Base-by-base conservation (phyloP, 2,888 invertebrate genomes). In the Cinara cedri region DNA sequence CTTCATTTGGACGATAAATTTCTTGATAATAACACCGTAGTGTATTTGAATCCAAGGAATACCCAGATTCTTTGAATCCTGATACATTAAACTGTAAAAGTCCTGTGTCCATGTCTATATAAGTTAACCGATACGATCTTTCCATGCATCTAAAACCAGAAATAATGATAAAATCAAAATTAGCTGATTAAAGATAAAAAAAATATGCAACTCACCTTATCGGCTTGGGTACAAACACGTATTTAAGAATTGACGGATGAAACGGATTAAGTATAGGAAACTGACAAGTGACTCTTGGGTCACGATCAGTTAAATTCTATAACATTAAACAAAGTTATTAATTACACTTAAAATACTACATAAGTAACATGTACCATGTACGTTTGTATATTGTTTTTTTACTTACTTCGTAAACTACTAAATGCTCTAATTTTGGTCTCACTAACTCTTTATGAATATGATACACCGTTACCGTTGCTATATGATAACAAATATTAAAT, bases 201-300 rank as follows among this genome's bases (percentile, higher is more conserved):
- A n/a, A 16, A 24, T 11, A 51, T 21, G 4, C 10, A 19, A 78
- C 74, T 74, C 66, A 83, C 83, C 81, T 82, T 68, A 83, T 82
- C 1, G 83, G 83, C 34, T 80, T 76, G 0, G 83, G 74, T 11
- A 81, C 60, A 19, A 72, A 81, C 49, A 83, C 63, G 57, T 82
- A 82, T 14, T 76, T 72, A 3, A 83, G 80, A 51, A 83, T 82
- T 3, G 82, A 81, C 14, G 81, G 60, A 55, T 83, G 81, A 70
- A 83, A 83, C 24, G 83, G 83, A 55, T 83, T 83, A 13, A 82
- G 72, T n/a, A 83, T 81, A 24, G 83, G 83, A 62, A 82, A 82
- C 26, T 81, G 81, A 66, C 83, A 83, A n/a, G 81, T 81, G 1
- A 82, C 82, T 34, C 81, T 80, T 21, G 82, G 81, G 24, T 83